Percentiles rank a stretch among this genome's conserved stretches.
Evolutionary conservation across 1,140 invertebrate genomes (phyloP).

Genomic region (Drosophila sp.): DNA sequence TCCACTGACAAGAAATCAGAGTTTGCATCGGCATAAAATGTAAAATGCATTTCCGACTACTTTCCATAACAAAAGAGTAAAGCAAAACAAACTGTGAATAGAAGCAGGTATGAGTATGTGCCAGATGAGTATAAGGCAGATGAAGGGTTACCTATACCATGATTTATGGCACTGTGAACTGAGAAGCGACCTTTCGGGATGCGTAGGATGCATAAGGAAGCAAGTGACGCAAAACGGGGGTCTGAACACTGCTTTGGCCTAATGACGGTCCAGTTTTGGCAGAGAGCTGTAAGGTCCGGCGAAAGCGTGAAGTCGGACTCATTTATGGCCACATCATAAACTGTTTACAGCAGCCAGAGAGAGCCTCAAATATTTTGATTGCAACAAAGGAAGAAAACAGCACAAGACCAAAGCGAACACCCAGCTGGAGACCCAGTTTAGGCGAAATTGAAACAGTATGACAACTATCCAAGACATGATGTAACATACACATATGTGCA

Average conservation of each 20-base stretch:
- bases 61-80: slow-evolving; percentile 35
- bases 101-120: slow-evolving; percentile 27
- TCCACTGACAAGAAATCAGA: neutral
- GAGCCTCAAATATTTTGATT: slow-evolving; percentile 73
- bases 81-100: slow-evolving; percentile 13
- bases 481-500: slow-evolving; percentile 57
- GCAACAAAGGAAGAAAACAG: slow-evolving; percentile 45
- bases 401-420: slow-evolving; percentile 48
- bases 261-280: slow-evolving; percentile 35
- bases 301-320: slow-evolving; percentile 71
- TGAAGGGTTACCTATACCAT: slow-evolving; percentile 53
- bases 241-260: slow-evolving; percentile 38
- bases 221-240: slow-evolving; percentile 64
- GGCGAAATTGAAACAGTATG: slow-evolving; percentile 29
- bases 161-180: slow-evolving; percentile 64
- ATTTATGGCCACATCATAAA: slow-evolving; percentile 71
- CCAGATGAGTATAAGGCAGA: slow-evolving; percentile 30
- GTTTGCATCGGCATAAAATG: slow-evolving; percentile 12
- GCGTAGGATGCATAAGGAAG: slow-evolving; percentile 29
- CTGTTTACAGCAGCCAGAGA: slow-evolving; percentile 53
- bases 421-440: slow-evolving; percentile 37
- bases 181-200: slow-evolving; percentile 18
- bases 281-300: slow-evolving; percentile 18
- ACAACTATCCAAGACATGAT: slow-evolving; percentile 29
- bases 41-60: slow-evolving; percentile 22